phyloP scores from a whole-genome alignment of 2,113 vertebrate species.

The Verasper variegatus region DNA sequence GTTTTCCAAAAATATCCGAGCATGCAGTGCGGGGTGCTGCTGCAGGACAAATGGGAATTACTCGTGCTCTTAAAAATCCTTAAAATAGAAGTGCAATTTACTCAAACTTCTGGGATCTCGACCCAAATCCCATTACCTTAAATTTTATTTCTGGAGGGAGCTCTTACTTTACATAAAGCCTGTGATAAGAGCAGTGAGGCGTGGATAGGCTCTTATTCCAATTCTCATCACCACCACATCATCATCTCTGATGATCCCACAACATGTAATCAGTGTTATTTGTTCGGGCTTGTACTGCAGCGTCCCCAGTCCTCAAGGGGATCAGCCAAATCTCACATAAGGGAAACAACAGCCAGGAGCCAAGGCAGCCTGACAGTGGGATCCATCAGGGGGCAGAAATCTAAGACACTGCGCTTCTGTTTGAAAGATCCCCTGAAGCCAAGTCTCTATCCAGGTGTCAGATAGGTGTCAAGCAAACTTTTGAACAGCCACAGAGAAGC shows the following conservation, averaged over 20 bases:
- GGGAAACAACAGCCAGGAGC: constrained; percentile 23
- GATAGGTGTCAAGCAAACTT: constrained; percentile 9
- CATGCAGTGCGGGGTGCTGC: constrained; percentile 17
- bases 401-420: neutral
- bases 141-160: constrained; percentile 40
- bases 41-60: constrained; percentile 35
- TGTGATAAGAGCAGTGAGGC: constrained; percentile 47
- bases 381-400: constrained; percentile 1
- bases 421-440: neutral
- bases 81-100: constrained; percentile 13
- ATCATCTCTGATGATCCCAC: constrained; percentile 45
- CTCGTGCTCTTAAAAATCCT: constrained; percentile 4
- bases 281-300: constrained; percentile 35
- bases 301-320: constrained; percentile 16
- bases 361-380: neutral
- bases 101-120: constrained; percentile 5
- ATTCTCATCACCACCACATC: constrained; percentile 49
- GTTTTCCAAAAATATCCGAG: constrained; percentile 57
- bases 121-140: constrained; percentile 41
- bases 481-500: neutral
- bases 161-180: constrained; percentile 30
- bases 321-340: constrained; percentile 50
- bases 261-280: constrained; percentile 62
- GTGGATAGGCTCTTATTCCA: constrained; percentile 30
- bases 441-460: constrained; percentile 15